phyloP scores from a whole-genome alignment of 2,888 invertebrate species.

The Lampropteryx suffumata region DNA sequence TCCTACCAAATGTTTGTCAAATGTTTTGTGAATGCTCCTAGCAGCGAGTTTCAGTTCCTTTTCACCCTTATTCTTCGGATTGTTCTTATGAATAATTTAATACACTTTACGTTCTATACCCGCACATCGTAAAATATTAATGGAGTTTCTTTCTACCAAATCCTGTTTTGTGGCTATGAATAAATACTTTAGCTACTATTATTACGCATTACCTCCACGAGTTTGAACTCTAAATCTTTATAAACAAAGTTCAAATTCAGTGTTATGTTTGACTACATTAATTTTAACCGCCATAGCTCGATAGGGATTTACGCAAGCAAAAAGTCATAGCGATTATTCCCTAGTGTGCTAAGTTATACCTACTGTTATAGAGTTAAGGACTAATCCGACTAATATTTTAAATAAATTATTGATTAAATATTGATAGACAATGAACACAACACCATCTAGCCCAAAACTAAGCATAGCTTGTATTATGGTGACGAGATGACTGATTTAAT shows the following conservation, averaged over 20 bases:
- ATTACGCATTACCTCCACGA: background rate
- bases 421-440: too few relatives aligned
- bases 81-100: conserved; percentile 53
- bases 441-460: too few relatives aligned
- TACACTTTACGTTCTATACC: conserved; percentile 41
- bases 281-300: background rate
- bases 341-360: background rate
- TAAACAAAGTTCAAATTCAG: conserved; percentile 5
- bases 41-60: conserved; percentile 8
- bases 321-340: conserved; percentile 4
- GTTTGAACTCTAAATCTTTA: conserved; percentile 5
- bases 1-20: too few relatives aligned
- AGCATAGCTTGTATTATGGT: too few relatives aligned
- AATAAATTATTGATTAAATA: too few relatives aligned
- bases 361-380: conserved; percentile 5
- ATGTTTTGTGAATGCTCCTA: too few relatives aligned
- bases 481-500: too few relatives aligned
- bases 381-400: too few relatives aligned
- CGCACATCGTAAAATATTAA: conserved; percentile 43
- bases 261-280: too few relatives aligned
- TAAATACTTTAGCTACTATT: conserved; percentile 25
- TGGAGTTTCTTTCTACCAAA: conserved; percentile 41
- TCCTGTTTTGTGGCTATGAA: conserved; percentile 40
- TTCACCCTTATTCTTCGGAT: background rate
- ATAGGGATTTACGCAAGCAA: conserved; percentile 8